A percentile compares a stretch with the other conserved stretches of the same genome.
Conservation (phyloP, 2,113 vertebrate species). For the Neogobius melanostomus region DNA sequence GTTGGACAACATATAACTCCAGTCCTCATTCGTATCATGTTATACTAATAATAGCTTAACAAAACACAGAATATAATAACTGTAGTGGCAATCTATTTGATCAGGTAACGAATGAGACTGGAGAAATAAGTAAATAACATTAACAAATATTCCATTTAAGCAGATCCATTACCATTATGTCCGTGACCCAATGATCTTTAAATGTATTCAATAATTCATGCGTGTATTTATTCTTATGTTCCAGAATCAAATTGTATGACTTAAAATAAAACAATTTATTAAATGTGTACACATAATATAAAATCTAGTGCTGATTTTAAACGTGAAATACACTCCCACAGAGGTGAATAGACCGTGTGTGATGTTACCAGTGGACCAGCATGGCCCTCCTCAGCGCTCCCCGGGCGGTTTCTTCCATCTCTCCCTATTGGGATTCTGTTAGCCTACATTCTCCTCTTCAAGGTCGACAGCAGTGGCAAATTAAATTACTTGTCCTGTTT, state of each 20-base stretch:
- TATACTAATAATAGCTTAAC: slow-evolving; percentile 24
- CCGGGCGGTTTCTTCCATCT: slow-evolving; percentile 43
- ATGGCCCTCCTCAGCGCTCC: slow-evolving; percentile 44
- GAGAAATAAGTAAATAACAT: slow-evolving; percentile 30
- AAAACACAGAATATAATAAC: not conserved
- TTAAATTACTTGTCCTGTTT: slow-evolving; percentile 73
- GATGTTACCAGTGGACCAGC: slow-evolving; percentile 47
- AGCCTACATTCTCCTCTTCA: slow-evolving; percentile 69
- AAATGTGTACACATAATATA: not conserved
- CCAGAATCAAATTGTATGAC: not conserved
- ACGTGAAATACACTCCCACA: slow-evolving; percentile 29
- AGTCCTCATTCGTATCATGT: slow-evolving; percentile 34
- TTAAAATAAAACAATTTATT: not conserved
- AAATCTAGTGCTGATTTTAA: not conserved
- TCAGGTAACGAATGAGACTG: slow-evolving; percentile 6
- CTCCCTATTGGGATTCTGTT: slow-evolving; percentile 67
- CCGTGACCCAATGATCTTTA: too few relatives aligned
- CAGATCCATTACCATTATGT: not conserved
- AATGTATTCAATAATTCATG: not conserved
- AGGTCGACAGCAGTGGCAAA: slow-evolving; percentile 68
- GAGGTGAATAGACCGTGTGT: slow-evolving; percentile 29
- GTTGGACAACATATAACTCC: slow-evolving; percentile 34
- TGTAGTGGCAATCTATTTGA: slow-evolving; percentile 17
- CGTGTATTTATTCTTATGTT: not conserved
- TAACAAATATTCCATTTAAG: not conserved